Percentiles rank a stretch among this genome's conserved stretches.
These are phyloP conservation scores for Turnix velox DNA, from an alignment of 2,113 vertebrate species.

Conservation along the genomic window DNA sequence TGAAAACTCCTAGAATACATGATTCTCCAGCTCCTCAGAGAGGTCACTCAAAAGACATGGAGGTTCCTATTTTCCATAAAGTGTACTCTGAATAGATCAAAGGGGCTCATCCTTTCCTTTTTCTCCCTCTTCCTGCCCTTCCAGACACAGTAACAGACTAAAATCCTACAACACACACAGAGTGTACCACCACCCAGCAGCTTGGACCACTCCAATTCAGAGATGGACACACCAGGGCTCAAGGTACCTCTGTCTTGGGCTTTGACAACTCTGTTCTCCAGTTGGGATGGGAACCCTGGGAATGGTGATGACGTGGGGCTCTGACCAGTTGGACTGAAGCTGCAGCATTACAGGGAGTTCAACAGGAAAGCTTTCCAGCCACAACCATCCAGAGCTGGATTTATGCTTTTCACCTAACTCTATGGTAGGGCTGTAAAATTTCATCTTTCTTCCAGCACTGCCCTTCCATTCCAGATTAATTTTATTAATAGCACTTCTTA, in stretches of 20 bases:
- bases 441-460: neutral
- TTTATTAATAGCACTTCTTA: conserved; percentile 12
- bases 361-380: neutral
- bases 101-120: neutral
- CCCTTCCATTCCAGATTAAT: neutral
- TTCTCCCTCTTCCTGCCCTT: neutral
- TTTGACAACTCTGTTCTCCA: rapidly evolving
- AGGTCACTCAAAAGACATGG: rapidly evolving
- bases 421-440: neutral
- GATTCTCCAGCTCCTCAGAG: neutral
- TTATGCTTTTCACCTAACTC: neutral
- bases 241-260: neutral
- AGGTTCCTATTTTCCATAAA: rapidly evolving
- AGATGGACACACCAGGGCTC: neutral
- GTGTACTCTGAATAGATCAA: rapidly evolving
- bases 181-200: rapidly evolving
- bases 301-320: rapidly evolving
- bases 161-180: neutral
- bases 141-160: rapidly evolving
- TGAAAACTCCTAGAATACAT: neutral
- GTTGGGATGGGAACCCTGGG: neutral
- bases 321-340: neutral
- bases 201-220: neutral
- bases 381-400: neutral
- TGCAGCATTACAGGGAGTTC: neutral